A percentile compares a stretch with the other conserved stretches of the same genome.
Evolutionary conservation across 2,888 invertebrate species (phyloP).

Genomic region (Ornithoptera priamus): DNA sequence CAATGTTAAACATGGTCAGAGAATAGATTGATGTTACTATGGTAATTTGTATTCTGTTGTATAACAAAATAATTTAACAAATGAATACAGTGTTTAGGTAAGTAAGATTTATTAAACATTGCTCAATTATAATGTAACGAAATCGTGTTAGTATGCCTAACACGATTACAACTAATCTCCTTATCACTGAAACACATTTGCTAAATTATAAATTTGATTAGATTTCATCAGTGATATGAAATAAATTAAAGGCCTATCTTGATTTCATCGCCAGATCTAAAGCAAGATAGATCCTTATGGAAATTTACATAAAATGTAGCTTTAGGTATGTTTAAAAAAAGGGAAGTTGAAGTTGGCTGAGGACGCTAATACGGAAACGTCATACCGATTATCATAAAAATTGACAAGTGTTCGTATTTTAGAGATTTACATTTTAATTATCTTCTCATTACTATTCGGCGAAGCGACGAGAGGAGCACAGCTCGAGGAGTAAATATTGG

Average conservation of each 20-base stretch:
- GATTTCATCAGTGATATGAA: neutral
- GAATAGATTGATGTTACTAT: neutral
- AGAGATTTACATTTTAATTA: too few relatives aligned
- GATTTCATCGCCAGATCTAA: neutral
- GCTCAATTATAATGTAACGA: neutral
- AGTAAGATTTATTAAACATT: neutral
- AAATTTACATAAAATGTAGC: too few relatives aligned
- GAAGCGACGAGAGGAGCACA: too few relatives aligned
- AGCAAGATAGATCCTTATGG: too few relatives aligned
- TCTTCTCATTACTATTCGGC: too few relatives aligned
- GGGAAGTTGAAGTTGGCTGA: too few relatives aligned
- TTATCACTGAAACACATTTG: neutral
- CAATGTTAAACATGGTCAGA: too few relatives aligned
- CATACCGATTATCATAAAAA: too few relatives aligned
- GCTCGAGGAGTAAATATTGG: too few relatives aligned
- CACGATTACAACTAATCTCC: neutral
- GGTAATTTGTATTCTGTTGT: neutral
- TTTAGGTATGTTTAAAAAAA: too few relatives aligned
- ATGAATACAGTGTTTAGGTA: neutral
- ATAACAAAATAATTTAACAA: neutral
- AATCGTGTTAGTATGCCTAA: neutral
- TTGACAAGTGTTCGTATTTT: too few relatives aligned
- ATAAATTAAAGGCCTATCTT: neutral
- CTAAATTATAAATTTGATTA: neutral
- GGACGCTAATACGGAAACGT: too few relatives aligned